Conservation (phyloP, 1,140 invertebrate genomes). For the Ips typographus region DNA sequence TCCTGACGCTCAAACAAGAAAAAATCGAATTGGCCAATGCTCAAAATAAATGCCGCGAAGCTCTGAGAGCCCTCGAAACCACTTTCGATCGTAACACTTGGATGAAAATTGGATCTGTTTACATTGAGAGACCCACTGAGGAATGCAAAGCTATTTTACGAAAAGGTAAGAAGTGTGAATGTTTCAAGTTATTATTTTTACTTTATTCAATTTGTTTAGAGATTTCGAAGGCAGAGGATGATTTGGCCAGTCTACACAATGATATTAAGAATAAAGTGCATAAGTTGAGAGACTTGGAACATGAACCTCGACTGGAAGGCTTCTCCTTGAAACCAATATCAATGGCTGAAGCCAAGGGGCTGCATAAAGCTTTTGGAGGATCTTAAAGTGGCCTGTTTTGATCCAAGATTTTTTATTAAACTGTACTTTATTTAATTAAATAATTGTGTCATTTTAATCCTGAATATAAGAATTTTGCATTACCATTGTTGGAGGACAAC, state of each 20-base stretch:
- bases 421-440: too few species aligned
- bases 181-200: not conserved
- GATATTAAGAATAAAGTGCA: constrained; percentile 43
- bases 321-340: constrained; percentile 46
- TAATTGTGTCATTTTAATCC: too few species aligned
- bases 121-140: constrained; percentile 40
- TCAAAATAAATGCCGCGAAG: constrained; percentile 48
- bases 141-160: constrained; percentile 43
- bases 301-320: constrained; percentile 46
- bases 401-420: not conserved
- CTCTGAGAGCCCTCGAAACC: constrained; percentile 42
- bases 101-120: constrained; percentile 44
- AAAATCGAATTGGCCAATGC: constrained; percentile 46
- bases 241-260: constrained; percentile 38
- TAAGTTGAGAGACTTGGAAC: constrained; percentile 46
- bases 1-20: constrained; percentile 47
- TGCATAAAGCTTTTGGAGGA: constrained; percentile 42
- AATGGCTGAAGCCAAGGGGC: constrained; percentile 43
- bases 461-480: too few species aligned
- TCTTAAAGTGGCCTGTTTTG: not conserved
- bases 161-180: constrained; percentile 31
- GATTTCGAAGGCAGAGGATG: constrained; percentile 40
- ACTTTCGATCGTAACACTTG: constrained; percentile 41
- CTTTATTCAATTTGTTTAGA: constrained; percentile 36
- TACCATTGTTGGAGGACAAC: too few species aligned